Evolutionary conservation across 2,113 vertebrate genomes (phyloP).

Genomic region (Sceloporus tristichus): DNA sequence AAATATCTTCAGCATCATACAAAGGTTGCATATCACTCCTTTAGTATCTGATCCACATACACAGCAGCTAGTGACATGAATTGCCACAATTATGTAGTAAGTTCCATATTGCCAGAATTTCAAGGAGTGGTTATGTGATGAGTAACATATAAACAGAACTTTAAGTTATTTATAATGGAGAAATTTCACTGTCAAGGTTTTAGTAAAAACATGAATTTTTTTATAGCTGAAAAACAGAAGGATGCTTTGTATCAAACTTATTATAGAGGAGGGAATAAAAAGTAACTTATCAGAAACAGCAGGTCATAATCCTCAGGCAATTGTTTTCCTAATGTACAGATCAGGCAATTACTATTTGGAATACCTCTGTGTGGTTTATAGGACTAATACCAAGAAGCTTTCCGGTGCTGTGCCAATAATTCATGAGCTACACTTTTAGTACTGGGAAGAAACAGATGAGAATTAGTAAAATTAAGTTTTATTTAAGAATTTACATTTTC

Average conservation of each 20-base stretch:
- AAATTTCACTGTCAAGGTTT: not conserved
- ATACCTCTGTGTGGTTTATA: not conserved
- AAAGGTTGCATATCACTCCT: not conserved
- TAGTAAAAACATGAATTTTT: slow-evolving; percentile 1
- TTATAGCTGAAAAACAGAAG: not conserved
- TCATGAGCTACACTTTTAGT: not conserved
- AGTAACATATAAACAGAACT: not conserved
- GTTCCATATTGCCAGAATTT: not conserved
- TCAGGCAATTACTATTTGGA: not conserved
- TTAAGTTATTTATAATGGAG: not conserved
- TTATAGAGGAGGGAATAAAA: not conserved
- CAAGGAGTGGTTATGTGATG: not conserved
- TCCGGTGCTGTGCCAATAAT: not conserved
- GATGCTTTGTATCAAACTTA: not conserved
- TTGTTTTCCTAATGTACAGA: not conserved
- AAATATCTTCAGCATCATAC: not conserved
- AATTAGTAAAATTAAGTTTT: not conserved
- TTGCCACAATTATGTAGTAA: not conserved
- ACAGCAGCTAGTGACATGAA: not conserved
- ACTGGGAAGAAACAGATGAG: not conserved
- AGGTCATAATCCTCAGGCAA: slow-evolving; percentile 10
- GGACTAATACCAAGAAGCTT: not conserved
- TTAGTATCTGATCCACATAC: not conserved
- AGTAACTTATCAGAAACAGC: not conserved
- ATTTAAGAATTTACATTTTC: not conserved